These are phyloP conservation scores for Scrobipalpa atriplicella DNA, from an alignment of 2,888 invertebrate genomes.

Conservation along the genomic window DNA sequence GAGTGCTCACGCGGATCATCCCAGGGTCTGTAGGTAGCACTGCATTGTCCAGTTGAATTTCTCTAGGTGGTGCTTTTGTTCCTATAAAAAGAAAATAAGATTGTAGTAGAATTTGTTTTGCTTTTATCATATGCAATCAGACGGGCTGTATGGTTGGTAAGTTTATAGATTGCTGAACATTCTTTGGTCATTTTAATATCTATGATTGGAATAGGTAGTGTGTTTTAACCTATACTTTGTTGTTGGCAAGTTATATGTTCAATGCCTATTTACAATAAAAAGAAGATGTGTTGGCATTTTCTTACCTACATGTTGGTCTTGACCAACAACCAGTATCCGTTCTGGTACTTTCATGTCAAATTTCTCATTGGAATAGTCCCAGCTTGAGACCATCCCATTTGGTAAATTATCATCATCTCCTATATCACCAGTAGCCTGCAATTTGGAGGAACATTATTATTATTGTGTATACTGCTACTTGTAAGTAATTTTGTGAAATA, in stretches of 20 bases:
- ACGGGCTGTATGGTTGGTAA: no score
- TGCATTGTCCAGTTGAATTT: slow-evolving; percentile 93
- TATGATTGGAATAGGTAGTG: no score
- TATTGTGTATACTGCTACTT: no score
- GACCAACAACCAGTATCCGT: slow-evolving; percentile 94
- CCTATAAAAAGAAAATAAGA: slow-evolving; percentile 68
- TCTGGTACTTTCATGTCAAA: slow-evolving; percentile 97
- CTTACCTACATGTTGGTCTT: slow-evolving; percentile 85
- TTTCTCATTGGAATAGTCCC: slow-evolving; percentile 87
- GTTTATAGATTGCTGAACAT: no score
- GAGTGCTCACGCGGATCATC: slow-evolving; percentile 92
- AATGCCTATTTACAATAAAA: background rate
- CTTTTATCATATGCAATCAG: no score
- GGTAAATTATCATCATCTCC: slow-evolving; percentile 85
- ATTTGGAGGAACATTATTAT: slow-evolving; percentile 11
- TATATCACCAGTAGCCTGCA: slow-evolving; percentile 86
- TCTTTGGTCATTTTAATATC: no score
- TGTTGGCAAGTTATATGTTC: background rate
- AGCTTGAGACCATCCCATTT: slow-evolving; percentile 83
- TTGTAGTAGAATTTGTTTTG: background rate
- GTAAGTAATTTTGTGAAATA: no score
- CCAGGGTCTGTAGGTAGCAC: slow-evolving; percentile 87
- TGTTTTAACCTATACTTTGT: no score
- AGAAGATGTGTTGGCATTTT: background rate
- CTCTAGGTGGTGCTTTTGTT: slow-evolving; percentile 92